Base-by-base conservation (phyloP, 2,888 invertebrate genomes). In the Steinernema hermaphroditum region DNA sequence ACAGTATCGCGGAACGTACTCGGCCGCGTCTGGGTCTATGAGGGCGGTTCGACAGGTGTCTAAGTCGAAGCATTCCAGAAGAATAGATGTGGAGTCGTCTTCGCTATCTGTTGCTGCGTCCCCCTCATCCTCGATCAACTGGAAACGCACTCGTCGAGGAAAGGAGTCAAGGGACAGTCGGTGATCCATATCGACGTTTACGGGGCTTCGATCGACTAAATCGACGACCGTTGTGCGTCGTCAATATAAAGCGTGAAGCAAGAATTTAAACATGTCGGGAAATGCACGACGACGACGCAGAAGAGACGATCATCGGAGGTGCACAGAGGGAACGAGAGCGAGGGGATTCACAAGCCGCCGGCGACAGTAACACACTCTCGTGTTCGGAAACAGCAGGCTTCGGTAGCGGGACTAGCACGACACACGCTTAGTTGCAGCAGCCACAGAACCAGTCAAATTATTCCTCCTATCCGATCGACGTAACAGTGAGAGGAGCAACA, bases 381-480 rank as follows among this genome's bases (percentile, higher is more conserved):
- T 62, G 14, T 29, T 62, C 32, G 4, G 62, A 62, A 46, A 46
- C 4, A 46, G 46, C 46, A 16, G 62, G 27, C 62, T 62, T 62
- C 62, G 62, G 32, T 62, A 62, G 29, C 29, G 62, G 62, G 62
- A 29, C 22, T 16, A 32, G 32, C 32, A 62, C 32, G 29, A 22
- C 32, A 62, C 62, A 62, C 19, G 62, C 22, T 46, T n/a, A n/a
- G n/a, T n/a, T n/a, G n/a, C 62, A 32, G 62, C 62, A 24, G 32
- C 22, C 32, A 62, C 29, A 62, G 62, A 62, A 62, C 62, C 62
- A 62, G 62, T 62, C 32, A 62, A 62, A 62, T 62, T 62, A 62
- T 62, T 62, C 34, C n/a, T n/a, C n/a, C 34, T 34, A 62, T 62
- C 32, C 34, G 62, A 12, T 32, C 62, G 62, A 32, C 62, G 62